Evolutionary conservation across 2,797 vertebrate species (phyloP).

Genomic region (Hephaestus fuliginosus): DNA sequence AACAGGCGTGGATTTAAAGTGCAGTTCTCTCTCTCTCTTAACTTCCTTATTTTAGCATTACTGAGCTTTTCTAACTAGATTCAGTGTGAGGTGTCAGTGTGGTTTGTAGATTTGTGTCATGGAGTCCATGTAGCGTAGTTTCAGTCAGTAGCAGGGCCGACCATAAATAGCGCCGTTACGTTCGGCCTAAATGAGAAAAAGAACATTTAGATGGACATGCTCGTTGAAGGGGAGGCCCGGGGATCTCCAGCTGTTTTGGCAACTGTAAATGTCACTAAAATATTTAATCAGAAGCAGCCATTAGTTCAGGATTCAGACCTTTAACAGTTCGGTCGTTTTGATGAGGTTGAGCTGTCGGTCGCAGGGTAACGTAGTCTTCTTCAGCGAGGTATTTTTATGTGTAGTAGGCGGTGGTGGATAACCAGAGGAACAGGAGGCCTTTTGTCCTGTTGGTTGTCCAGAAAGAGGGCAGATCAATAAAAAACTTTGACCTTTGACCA

Average conservation of each 20-base stretch:
- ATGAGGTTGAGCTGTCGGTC: background rate
- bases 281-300: background rate
- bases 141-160: constrained; percentile 43
- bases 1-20: too few relatives aligned
- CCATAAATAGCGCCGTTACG: constrained; percentile 43
- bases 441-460: too few relatives aligned
- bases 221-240: background rate
- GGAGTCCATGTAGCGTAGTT: constrained; percentile 42
- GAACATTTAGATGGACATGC: background rate
- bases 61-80: background rate
- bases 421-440: too few relatives aligned
- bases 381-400: background rate
- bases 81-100: background rate
- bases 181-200: constrained; percentile 27
- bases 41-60: background rate
- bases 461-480: too few relatives aligned
- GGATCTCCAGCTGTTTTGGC: background rate
- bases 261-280: constrained; percentile 6
- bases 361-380: background rate
- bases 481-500: too few relatives aligned
- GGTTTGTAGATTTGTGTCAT: background rate
- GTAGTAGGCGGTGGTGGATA: too few relatives aligned
- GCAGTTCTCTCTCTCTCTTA: background rate
- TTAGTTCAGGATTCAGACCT: background rate
- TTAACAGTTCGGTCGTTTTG: background rate